Conservation (phyloP, 1,140 invertebrate genomes). For the Pseudomyrmex cubaensis region DNA sequence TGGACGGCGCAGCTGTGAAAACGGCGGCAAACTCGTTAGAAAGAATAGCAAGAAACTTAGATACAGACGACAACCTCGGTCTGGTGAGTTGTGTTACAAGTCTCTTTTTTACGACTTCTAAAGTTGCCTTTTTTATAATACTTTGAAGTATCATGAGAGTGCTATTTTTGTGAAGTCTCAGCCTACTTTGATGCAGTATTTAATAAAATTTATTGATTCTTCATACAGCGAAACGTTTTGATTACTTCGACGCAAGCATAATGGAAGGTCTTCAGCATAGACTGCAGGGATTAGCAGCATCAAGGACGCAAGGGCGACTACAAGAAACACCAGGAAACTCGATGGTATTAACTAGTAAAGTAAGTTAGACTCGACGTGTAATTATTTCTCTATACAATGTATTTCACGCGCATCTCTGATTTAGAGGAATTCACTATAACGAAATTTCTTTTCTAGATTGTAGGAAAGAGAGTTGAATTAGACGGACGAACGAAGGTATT, state of each 20-base stretch:
- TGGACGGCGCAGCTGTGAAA: slow-evolving; percentile 89
- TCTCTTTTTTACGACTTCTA: too few relatives aligned
- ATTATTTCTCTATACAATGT: neutral
- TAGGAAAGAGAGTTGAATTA: slow-evolving; percentile 87
- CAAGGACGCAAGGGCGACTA: slow-evolving; percentile 86
- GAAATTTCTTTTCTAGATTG: slow-evolving; percentile 82
- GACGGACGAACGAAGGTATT: slow-evolving; percentile 88
- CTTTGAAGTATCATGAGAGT: neutral
- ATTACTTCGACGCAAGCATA: slow-evolving; percentile 94
- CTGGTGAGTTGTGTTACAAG: slow-evolving; percentile 85
- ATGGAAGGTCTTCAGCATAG: slow-evolving; percentile 94
- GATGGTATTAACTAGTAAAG: slow-evolving; percentile 88
- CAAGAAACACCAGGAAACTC: slow-evolving; percentile 85
- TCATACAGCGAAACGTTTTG: slow-evolving; percentile 90
- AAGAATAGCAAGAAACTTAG: slow-evolving; percentile 94
- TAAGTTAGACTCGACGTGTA: slow-evolving; percentile 75
- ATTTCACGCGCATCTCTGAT: neutral
- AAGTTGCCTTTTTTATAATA: neutral
- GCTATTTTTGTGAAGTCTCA: too few relatives aligned
- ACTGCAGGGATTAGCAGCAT: slow-evolving; percentile 87
- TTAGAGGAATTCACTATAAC: neutral
- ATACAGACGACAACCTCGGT: slow-evolving; percentile 93
- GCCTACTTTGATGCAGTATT: neutral
- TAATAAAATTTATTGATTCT: neutral
- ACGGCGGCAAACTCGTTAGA: slow-evolving; percentile 90